Evolutionary conservation across 1,140 invertebrate genomes (phyloP), one percentile per base, ranked within the genome.

Genomic region (Tribolium castaneum): DNA sequence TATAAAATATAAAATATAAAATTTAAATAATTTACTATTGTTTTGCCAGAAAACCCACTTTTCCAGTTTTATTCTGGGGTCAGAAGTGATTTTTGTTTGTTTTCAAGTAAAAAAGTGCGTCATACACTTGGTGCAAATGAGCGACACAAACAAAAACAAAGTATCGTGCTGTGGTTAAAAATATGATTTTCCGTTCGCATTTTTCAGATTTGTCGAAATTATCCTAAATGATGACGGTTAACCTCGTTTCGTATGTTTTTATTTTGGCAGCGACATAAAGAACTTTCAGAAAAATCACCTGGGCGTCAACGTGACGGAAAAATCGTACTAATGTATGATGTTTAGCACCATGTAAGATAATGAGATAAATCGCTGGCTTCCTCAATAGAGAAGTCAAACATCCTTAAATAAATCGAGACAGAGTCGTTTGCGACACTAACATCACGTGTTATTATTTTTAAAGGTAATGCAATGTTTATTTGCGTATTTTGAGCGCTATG

Each of bases 371-470:
- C 16, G 5, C 25, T 10, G 6, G 54, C 7, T 9, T 56, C 10
- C 7, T 4, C 7, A 19, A 56, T 56, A 19, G 12, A 56, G 22
- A 56, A 16, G 19, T 59, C 19, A 25, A 59, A 59, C 16, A 30
- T 59, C 16, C 54, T 59, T 59, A 19, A 19, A 19, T 19, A 19
- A 19, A 1, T 22, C 54, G 19, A 22, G 19, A 22, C 54, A 59
- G 22, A 59, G 54, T 19, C 54, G 54, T 59, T 59, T 59, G 16
- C 54, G 54, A 59, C 14, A 59, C 10, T 6, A n/a, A 25, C 30
- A 59, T 59, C 54, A 59, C 54, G 19, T 59, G 54, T 59, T 59
- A 59, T 59, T 59, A 59, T 59, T 59, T 59, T 59, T 59, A 25
- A 19, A 25, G 22, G 6, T 59, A 59, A 30, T 59, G 54, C 6